Conservation (phyloP, 2,888 invertebrate species). For the Glaucopsyche alexis region DNA sequence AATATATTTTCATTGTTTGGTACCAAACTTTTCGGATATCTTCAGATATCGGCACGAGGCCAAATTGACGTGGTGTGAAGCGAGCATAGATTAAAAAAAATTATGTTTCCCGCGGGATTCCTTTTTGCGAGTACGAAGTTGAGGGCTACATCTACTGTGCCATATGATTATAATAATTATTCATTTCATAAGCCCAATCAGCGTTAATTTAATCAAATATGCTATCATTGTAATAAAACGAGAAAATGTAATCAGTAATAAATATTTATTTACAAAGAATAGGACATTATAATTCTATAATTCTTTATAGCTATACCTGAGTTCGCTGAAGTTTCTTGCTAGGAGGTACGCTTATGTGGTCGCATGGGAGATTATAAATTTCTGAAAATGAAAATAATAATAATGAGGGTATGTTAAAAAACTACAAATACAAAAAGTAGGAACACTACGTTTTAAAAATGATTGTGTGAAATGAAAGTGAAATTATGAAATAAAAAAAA, state of each 20-base stretch:
- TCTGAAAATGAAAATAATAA: constrained; percentile 60
- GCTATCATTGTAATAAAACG: not conserved
- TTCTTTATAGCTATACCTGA: not conserved
- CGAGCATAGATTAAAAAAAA: too few species aligned
- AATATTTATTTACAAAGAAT: constrained; percentile 23
- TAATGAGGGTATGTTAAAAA: not conserved
- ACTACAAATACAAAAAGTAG: not conserved
- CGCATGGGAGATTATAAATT: constrained; percentile 76
- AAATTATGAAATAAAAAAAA: too few species aligned
- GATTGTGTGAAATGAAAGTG: too few species aligned
- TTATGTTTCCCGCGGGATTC: too few species aligned
- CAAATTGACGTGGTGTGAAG: too few species aligned
- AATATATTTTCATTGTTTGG: too few species aligned
- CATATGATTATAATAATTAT: not conserved
- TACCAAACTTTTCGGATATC: too few species aligned
- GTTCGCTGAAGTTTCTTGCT: not conserved
- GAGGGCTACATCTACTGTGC: too few species aligned
- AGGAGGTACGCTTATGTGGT: constrained; percentile 49
- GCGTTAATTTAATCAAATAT: not conserved
- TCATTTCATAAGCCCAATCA: not conserved
- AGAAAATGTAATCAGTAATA: constrained; percentile 7
- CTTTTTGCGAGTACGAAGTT: too few species aligned
- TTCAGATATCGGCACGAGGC: too few species aligned
- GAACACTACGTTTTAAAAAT: too few species aligned
- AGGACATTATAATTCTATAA: not conserved